Evolutionary conservation across 2,888 invertebrate genomes (phyloP), one percentile per base, ranked within the genome.

Genomic region (Cyclophora albipunctata): DNA sequence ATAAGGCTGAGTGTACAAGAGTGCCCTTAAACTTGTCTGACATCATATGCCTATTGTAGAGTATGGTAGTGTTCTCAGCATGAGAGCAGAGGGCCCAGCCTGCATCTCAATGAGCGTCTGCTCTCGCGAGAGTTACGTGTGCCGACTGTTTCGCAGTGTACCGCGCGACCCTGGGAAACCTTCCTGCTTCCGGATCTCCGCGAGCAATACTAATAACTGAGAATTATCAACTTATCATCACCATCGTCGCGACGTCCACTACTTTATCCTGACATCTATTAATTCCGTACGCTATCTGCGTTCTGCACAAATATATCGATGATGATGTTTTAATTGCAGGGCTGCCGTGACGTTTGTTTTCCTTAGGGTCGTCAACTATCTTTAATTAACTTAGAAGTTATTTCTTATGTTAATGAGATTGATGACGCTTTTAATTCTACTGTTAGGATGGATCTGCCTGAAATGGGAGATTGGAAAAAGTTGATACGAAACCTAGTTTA

Each of bases 171-270:
- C 71, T 81, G 79, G 67, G 53, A 47, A 49, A 51, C 58, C 78
- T 86, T 85, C 86, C 86, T 81, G 59, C 81, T 87, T 87, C 86
- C 84, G 84, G 74, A 73, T 71, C 65, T 70, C 64, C 64, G 73
- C 69, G 60, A 62, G 64, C 74, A 76, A 83, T 83, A 81, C 77
- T 82, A 84, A 85, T 79, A 72, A 67, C 62, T 65, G 52, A 53
- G 60, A 62, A 64, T 66, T 64, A 61, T 62, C 55, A 53, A 65
- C 59, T 63, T 69, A 59, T 57, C 56, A 55, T 51, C 51, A 37
- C 5, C 37, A 37, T 37, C 37, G 5, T 37, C 37, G 37, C 37
- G 37, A 37, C 37, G 5, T 5, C 37, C 37, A 5, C 37, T 48
- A 49, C 51, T 43, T 37, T 37, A 37, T 37, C 37, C 5, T 37